These are phyloP conservation scores for Nasonia vitripennis DNA, from an alignment of 1,140 invertebrate species.

Conservation along the genomic window DNA sequence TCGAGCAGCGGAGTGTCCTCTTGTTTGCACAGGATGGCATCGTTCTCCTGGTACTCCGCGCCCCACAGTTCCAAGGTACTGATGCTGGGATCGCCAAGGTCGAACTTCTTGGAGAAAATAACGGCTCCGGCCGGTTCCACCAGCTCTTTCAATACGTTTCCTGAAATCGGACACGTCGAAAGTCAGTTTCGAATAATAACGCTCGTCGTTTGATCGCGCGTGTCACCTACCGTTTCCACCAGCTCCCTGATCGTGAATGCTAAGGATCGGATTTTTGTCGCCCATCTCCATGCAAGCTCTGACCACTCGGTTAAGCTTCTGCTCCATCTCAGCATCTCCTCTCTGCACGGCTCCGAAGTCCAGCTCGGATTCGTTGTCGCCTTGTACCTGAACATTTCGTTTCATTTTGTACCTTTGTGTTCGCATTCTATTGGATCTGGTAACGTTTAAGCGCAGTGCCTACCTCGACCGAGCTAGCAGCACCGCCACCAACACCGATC, in stretches of 20 bases:
- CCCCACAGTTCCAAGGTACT: conserved; percentile 96
- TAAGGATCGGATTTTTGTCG: conserved; percentile 91
- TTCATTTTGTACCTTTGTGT: not conserved
- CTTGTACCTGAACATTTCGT: conserved; percentile 81
- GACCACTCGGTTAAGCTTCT: conserved; percentile 95
- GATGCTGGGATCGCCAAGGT: conserved; percentile 95
- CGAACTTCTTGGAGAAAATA: conserved; percentile 91
- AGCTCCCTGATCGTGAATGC: conserved; percentile 97
- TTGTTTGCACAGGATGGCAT: conserved; percentile 88
- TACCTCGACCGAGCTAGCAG: conserved; percentile 95
- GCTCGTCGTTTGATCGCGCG: not conserved
- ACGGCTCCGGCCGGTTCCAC: conserved; percentile 95
- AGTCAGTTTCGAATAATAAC: not conserved
- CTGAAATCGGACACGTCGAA: conserved; percentile 67
- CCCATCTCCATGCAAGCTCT: conserved; percentile 92
- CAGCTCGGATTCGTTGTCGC: conserved; percentile 88
- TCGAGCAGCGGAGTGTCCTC: conserved; percentile 81
- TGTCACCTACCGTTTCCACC: conserved; percentile 90
- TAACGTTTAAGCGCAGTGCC: not conserved
- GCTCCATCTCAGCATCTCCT: conserved; percentile 99
- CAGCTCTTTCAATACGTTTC: conserved; percentile 97
- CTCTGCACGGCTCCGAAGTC: conserved; percentile 98
- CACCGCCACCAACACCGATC: conserved; percentile 97
- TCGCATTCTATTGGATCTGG: not conserved
- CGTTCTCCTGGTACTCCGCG: conserved; percentile 98